phyloP scores from a whole-genome alignment of 2,113 vertebrate genomes.

The Edolisoma coerulescens region DNA sequence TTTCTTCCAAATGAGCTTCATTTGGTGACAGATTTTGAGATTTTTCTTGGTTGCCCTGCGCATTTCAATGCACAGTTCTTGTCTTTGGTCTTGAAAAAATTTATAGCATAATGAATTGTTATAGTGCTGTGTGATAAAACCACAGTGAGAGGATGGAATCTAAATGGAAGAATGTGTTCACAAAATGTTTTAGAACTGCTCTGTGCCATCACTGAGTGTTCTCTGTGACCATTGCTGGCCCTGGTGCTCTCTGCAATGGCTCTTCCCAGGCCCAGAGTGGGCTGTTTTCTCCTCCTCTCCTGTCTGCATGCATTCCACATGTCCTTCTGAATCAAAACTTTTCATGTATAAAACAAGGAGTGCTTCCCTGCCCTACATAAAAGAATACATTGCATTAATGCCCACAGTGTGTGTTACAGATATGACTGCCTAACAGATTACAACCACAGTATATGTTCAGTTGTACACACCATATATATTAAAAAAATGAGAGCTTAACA shows the following conservation, averaged over 20 bases:
- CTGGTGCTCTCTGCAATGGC: neutral
- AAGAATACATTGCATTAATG: neutral
- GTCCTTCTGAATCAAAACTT: neutral
- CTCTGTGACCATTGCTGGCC: neutral
- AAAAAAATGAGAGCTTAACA: neutral
- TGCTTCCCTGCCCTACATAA: neutral
- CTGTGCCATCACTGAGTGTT: neutral
- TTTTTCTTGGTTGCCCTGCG: slow-evolving; percentile 2
- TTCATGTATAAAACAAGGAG: neutral
- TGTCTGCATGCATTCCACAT: neutral
- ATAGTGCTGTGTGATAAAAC: neutral
- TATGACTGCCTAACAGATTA: neutral
- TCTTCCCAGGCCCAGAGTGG: neutral
- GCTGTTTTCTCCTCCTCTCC: neutral
- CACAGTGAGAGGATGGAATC: neutral
- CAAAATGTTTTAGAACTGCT: neutral
- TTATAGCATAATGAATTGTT: neutral
- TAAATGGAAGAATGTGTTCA: neutral
- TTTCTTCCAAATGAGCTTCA: slow-evolving; percentile 28
- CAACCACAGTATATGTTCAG: neutral
- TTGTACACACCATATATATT: too few species aligned
- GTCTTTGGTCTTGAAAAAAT: slow-evolving; percentile 23
- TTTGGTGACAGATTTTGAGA: slow-evolving; percentile 39
- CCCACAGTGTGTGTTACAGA: neutral
- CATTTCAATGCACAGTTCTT: neutral